A percentile compares a stretch with the other conserved stretches of the same genome.
These are phyloP conservation scores for Myathropa florea DNA, from an alignment of 2,888 invertebrate species.

Conservation along the genomic window DNA sequence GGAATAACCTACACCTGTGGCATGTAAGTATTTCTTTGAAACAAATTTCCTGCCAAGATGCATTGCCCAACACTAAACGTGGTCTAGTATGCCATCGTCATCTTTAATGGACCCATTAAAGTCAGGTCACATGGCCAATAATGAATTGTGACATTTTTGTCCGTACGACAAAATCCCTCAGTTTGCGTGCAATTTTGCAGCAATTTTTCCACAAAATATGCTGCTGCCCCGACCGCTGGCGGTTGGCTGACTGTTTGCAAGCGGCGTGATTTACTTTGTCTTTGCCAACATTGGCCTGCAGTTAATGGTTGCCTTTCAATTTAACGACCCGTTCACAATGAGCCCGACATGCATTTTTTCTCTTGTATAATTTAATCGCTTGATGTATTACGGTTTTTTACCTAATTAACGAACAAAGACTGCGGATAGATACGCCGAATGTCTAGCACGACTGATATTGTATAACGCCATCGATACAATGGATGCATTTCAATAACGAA, in stretches of 20 bases:
- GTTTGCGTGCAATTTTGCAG: conserved; percentile 10
- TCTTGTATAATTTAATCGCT: conserved; percentile 36
- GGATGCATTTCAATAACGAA: conserved; percentile 31
- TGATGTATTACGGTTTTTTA: conserved; percentile 11
- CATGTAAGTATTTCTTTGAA: not conserved
- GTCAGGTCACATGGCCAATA: conserved; percentile 14
- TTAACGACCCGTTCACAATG: conserved; percentile 28
- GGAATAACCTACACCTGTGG: not conserved
- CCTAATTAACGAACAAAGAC: conserved; percentile 48
- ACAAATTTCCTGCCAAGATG: not conserved
- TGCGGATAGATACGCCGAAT: conserved; percentile 1
- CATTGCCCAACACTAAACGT: not conserved
- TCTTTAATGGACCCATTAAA: not conserved
- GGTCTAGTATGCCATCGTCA: not conserved
- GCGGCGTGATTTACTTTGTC: conserved; percentile 26
- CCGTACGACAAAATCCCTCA: not conserved
- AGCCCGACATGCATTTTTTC: not conserved
- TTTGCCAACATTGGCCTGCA: not conserved
- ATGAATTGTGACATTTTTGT: conserved; percentile 1
- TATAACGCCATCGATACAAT: conserved; percentile 14
- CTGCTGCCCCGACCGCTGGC: not conserved
- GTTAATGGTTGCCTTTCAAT: not conserved
- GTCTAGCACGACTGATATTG: not conserved
- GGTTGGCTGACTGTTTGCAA: conserved; percentile 2
- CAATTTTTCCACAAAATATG: conserved; percentile 9